Evolutionary conservation across 2,888 invertebrate genomes (phyloP).

Genomic region (Lordiphosa fenestrarum): DNA sequence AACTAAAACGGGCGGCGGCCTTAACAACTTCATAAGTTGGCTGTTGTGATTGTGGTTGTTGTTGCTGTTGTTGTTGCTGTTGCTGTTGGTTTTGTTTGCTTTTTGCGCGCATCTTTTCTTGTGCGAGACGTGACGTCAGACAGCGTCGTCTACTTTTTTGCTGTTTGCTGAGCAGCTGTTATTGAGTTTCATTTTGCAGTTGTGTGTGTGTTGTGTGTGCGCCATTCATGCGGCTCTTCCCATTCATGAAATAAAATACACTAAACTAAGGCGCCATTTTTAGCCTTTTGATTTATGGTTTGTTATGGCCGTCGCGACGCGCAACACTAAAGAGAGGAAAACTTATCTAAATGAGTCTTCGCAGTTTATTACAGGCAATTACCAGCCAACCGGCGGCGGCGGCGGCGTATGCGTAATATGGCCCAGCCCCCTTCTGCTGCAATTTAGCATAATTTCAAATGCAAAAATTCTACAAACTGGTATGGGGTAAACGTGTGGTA

Average conservation of each 20-base stretch:
- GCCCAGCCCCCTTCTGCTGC: constrained; percentile 29
- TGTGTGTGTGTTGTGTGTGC: constrained; percentile 6
- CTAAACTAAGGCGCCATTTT: constrained; percentile 1
- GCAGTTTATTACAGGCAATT: constrained; percentile 65
- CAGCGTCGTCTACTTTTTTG: constrained; percentile 1
- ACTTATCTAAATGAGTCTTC: constrained; percentile 67
- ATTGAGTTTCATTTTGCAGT: constrained; percentile 3
- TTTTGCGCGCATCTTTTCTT: constrained; percentile 4
- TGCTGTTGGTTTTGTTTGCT: constrained; percentile 1
- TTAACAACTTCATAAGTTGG: constrained; percentile 8
- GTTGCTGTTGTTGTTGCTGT: constrained; percentile 1
- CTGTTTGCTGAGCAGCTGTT: constrained; percentile 19
- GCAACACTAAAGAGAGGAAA: constrained; percentile 29
- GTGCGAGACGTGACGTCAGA: constrained; percentile 7
- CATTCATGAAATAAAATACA: constrained; percentile 1
- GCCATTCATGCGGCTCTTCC: constrained; percentile 23
- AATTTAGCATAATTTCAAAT: constrained; percentile 65
- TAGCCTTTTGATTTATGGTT: constrained; percentile 4
- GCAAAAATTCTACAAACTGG: constrained; percentile 18
- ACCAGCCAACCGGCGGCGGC: constrained; percentile 12
- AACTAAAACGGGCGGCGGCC: constrained; percentile 1
- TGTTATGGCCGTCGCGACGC: neutral
- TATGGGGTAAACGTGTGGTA: constrained; percentile 15
- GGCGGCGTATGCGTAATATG: constrained; percentile 58
- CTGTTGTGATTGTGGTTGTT: neutral